Percentiles rank a stretch among this genome's conserved stretches.
phyloP scores from a whole-genome alignment of 2,113 vertebrate genomes.

The Collichthys lucidus region DNA sequence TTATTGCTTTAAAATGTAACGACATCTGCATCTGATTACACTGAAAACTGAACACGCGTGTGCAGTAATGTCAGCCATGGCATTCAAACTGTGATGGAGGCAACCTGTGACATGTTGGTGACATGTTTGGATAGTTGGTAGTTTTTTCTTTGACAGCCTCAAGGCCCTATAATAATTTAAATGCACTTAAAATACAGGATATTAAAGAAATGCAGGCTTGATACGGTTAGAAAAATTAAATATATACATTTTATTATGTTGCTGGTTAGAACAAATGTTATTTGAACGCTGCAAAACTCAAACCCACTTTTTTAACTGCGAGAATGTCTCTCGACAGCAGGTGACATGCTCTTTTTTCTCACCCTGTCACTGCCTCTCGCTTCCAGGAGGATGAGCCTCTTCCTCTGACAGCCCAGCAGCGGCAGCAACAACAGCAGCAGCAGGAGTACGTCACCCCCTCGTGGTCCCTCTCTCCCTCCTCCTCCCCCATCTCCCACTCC shows the following conservation, averaged over 20 bases:
- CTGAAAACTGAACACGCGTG: not conserved
- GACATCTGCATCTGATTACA: slow-evolving; percentile 15
- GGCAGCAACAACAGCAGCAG: slow-evolving; percentile 63
- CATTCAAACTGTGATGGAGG: not conserved
- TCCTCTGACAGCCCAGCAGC: slow-evolving; percentile 69
- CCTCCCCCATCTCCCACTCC: slow-evolving; percentile 84
- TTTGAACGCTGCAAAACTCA: no score
- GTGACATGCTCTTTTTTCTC: not conserved
- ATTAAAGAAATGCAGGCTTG: not conserved
- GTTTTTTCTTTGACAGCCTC: not conserved
- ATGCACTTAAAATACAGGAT: not conserved
- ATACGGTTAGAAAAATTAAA: not conserved
- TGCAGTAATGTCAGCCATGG: not conserved
- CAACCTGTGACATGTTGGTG: not conserved
- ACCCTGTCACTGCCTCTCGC: slow-evolving; percentile 10
- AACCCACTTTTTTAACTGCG: not conserved
- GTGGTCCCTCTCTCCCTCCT: slow-evolving; percentile 86
- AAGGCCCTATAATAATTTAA: not conserved
- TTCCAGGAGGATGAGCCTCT: slow-evolving; percentile 83
- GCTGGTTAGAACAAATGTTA: not conserved
- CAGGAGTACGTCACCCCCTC: slow-evolving; percentile 85
- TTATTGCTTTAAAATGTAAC: slow-evolving; percentile 19
- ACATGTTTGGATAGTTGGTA: not conserved
- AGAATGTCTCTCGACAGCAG: not conserved
- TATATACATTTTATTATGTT: not conserved